Evolutionary conservation across 2,113 vertebrate genomes (phyloP).

Genomic region (Ivindomyrus marchei): DNA sequence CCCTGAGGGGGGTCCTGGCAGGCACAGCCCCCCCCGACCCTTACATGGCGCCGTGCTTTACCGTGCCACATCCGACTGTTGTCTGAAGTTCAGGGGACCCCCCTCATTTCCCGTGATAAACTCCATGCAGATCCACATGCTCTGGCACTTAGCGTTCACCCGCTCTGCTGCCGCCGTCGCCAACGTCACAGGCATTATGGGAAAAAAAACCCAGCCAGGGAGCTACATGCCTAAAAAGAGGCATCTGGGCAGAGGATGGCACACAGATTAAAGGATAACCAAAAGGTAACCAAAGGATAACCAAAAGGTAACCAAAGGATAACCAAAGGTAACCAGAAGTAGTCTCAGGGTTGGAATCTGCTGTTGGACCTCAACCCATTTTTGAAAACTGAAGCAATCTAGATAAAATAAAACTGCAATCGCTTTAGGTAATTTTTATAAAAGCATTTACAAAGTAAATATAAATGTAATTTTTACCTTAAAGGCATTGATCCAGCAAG

Average conservation of each 20-base stretch:
- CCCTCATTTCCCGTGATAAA: constrained; percentile 53
- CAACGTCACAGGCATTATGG: background rate
- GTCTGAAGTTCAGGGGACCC: constrained; percentile 52
- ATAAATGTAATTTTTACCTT: background rate
- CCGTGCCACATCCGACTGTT: constrained; percentile 56
- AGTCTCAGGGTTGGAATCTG: background rate
- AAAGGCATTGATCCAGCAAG: background rate
- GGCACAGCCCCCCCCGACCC: constrained; percentile 45
- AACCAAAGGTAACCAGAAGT: background rate
- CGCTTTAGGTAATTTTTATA: background rate
- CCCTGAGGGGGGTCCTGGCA: background rate
- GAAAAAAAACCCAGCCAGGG: background rate
- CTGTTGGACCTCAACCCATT: background rate
- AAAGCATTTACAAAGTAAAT: background rate
- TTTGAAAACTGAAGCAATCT: too few relatives aligned
- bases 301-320: background rate
- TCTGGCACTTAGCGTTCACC: constrained; percentile 35
- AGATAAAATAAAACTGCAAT: background rate
- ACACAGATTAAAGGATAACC: background rate
- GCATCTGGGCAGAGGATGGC: background rate
- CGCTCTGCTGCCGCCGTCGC: constrained; percentile 45
- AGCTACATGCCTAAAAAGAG: background rate
- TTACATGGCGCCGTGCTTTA: constrained; percentile 57
- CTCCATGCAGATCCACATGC: constrained; percentile 50
- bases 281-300: background rate